Base-by-base conservation (phyloP, 2,113 vertebrate genomes). In the Panthera leo region DNA sequence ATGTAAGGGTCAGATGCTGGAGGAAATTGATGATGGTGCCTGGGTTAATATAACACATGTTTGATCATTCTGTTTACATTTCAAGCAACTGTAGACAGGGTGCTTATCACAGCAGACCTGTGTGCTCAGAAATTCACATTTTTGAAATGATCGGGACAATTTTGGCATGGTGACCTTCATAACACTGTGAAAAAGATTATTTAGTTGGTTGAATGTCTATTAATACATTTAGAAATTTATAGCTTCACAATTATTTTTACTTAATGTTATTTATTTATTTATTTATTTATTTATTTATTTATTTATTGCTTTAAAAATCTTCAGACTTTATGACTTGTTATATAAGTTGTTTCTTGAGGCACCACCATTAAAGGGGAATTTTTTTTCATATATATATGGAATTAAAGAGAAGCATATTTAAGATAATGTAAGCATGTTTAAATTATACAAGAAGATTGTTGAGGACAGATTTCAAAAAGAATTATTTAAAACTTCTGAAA, bases 231-330 rank as follows among this genome's bases (percentile, higher is more conserved):
- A 91, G 71, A 95, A 89, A 95, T 84, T 39, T 91, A 65, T 88
- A 89, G 7, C n/a, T 91, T 96, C 13, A 18, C 70, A 2, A 42
- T 94, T 94, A 58, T 73, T 94, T 95, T 51, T 65, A 90, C 70
- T 96, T 86, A 87, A 83, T 95, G 34, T 92, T 53, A 92, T 80
- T 92, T 97, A 68, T 78, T 83, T 92, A 61, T 6, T 55, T 55
- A n/a, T n/a, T n/a, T n/a, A n/a, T n/a, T n/a, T n/a, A 19, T 1
- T 92, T 89, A 94, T 75, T 89, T 97, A 67, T 71, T 83, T 92
- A 58, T 87, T 65, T 91, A 89, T 23, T 90, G 25, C 14, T 94
- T 96, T 90, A 85, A 89, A 95, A 96, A 75, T 65, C 53, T 97
- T 90, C 36, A 68, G 34, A 79, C 42, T 67, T 92, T 34, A 85